Base-by-base conservation (phyloP, 2,797 vertebrate species). In the Pagetopsis macropterus region DNA sequence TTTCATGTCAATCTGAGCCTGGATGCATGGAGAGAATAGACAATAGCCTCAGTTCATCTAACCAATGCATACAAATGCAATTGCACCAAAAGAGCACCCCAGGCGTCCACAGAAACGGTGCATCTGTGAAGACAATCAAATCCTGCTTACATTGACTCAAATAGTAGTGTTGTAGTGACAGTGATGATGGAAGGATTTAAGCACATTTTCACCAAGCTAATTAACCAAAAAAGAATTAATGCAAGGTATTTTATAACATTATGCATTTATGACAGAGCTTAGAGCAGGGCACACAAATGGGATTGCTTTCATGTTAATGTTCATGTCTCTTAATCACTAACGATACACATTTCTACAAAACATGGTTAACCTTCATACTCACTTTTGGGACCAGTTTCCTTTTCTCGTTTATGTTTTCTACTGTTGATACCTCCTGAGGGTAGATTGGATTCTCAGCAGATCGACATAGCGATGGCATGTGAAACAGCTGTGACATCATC, bases 41-140 rank as follows among this genome's bases (percentile, higher is more conserved):
- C 78, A 87, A 80, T 76, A 82, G 82, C 89, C 84, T 74, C 65
- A 75, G 69, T 78, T 79, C 70, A 88, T 90, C 68, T 88, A 86
- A 82, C 82, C 71, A 92, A 82, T 81, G 87, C 84, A 65, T 84
- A 87, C 79, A 91, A 92, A 92, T 93, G 87, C 89, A 94, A 92
- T 91, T 92, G 85, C 90, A 88, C 86, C 88, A 85, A 73, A 73
- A 70, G 70, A 64, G 48, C 66, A 46, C 84, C 81, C 58, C 44
- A 9, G 85, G 84, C 89, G 1, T 59, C 31, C 19, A 75, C 62
- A 76, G 69, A 66, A 27, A 50, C 66, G 31, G 62, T 82, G 62
- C 79, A 83, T 79, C 44, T 61, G 68, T 77, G 62, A 70, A 72
- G 49, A 69, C 40, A 74, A 52, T 81, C 48, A 76, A 59, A 72